phyloP scores from a whole-genome alignment of 2,888 invertebrate genomes.

The Dicranocentrus wangi region DNA sequence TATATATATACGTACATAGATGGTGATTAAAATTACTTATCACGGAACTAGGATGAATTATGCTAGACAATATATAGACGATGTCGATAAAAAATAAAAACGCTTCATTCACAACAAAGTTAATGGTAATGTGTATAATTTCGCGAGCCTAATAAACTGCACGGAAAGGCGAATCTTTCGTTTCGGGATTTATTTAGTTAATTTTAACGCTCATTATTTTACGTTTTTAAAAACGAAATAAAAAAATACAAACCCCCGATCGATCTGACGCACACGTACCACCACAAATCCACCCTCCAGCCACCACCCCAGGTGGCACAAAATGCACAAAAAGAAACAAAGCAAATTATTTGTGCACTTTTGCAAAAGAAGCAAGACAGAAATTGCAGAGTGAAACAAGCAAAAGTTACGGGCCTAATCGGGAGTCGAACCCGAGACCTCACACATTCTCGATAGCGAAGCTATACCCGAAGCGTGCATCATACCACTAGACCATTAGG shows the following conservation, averaged over 20 bases:
- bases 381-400: too few relatives aligned
- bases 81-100: slow-evolving; percentile 43
- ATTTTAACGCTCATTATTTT: too few relatives aligned
- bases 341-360: too few relatives aligned
- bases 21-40: slow-evolving; percentile 9
- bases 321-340: too few relatives aligned
- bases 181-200: too few relatives aligned
- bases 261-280: too few relatives aligned
- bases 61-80: slow-evolving; percentile 59
- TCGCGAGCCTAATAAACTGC: background rate
- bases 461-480: slow-evolving; percentile 67
- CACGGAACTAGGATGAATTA: slow-evolving; percentile 46
- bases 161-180: too few relatives aligned
- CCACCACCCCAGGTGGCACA: too few relatives aligned
- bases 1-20: slow-evolving; percentile 17
- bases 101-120: slow-evolving; percentile 35
- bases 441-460: slow-evolving; percentile 20
- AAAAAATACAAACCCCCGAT: too few relatives aligned
- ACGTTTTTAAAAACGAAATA: too few relatives aligned
- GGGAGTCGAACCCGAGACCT: slow-evolving; percentile 48
- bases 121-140: background rate
- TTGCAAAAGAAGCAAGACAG: too few relatives aligned
- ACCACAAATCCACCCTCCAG: too few relatives aligned
- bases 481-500: slow-evolving; percentile 72
- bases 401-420: slow-evolving; percentile 41